Base-by-base conservation (phyloP, 2,113 vertebrate species). In the Heliornis fulica region DNA sequence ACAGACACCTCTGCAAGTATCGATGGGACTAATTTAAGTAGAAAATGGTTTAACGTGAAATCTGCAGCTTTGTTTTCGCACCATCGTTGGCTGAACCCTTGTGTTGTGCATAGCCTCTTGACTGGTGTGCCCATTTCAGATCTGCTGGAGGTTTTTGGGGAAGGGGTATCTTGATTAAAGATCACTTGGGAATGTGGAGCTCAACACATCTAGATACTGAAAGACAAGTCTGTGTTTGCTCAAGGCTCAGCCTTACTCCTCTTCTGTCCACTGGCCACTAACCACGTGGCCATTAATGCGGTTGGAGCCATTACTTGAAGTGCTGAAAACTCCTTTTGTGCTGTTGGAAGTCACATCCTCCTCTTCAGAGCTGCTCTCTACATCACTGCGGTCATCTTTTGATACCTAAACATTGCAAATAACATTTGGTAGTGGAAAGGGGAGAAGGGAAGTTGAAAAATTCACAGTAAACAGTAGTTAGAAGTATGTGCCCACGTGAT, bases 341-440 rank as follows among this genome's bases (percentile, higher is more conserved):
- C 81, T 96, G 29, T 95, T 96, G 88, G 94, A 88, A 68, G 89
- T 82, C 41, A 56, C 94, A 14, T 98, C 95, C 61, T 99, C 99
- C 41, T 99, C 99, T 38, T 99, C 99, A 3, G 99, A 99, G 97
- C 99, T 99, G 98, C 98, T 99, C 96, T 99, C 99, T 13, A 99
- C 98, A 29, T 99, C 99, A 4, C 99, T 99, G 95, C 99, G 99
- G 53, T 99, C 99, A 59, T 99, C 99, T 79, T 99, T 99, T 28
- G 98, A 98, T 7, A 99, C 99, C 99, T 99, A 36, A 53, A 50
- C 19, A 3, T 36, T 21, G 45, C 82, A 80, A 34, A 1, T 4
- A 54, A 12, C 2, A 29, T 64, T 41, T 60, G 59, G 93, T 4
- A 57, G 50, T 2, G 57, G 53, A 38, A 72, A 60, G 81, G 71